Evolutionary conservation across 2,888 invertebrate genomes (phyloP).

Genomic region (Pristionchus japonicus): DNA sequence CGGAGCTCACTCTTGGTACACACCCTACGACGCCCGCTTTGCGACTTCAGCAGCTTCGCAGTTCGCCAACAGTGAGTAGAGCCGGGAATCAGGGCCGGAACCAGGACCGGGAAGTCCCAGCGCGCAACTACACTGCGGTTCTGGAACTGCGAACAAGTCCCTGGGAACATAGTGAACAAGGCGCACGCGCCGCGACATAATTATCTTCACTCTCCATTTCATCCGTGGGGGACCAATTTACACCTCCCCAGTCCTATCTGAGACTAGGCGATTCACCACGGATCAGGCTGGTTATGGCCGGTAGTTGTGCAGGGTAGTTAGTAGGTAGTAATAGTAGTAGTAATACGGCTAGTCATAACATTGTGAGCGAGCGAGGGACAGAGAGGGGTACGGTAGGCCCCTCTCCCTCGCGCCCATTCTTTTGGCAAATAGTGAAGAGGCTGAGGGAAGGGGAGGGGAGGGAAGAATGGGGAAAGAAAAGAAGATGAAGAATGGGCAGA

Average conservation of each 20-base stretch:
- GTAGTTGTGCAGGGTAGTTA: not conserved
- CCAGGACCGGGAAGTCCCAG: not conserved
- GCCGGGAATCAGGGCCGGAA: not conserved
- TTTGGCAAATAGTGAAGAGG: constrained; percentile 40
- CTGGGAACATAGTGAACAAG: not conserved
- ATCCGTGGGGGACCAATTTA: not conserved
- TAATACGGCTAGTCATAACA: constrained; percentile 30
- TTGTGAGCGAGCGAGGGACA: not conserved
- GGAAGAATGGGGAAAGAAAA: not conserved
- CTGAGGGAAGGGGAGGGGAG: not conserved
- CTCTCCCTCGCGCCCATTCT: not conserved
- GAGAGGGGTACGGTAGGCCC: not conserved
- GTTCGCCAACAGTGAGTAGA: constrained; percentile 30
- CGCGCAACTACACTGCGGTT: not conserved
- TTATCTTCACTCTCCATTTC: constrained; percentile 44
- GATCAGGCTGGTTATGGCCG: constrained; percentile 32
- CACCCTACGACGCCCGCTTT: not conserved
- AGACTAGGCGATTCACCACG: not conserved
- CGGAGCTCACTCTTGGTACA: constrained; percentile 17
- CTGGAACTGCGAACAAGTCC: constrained; percentile 10
- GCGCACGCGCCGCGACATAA: not conserved
- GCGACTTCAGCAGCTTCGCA: constrained; percentile 1
- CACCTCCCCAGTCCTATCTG: not conserved
- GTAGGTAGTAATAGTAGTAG: constrained; percentile 3
- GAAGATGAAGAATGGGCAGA: not conserved